phyloP scores from a whole-genome alignment of 1,140 invertebrate genomes.

The Caerostris darwini region DNA sequence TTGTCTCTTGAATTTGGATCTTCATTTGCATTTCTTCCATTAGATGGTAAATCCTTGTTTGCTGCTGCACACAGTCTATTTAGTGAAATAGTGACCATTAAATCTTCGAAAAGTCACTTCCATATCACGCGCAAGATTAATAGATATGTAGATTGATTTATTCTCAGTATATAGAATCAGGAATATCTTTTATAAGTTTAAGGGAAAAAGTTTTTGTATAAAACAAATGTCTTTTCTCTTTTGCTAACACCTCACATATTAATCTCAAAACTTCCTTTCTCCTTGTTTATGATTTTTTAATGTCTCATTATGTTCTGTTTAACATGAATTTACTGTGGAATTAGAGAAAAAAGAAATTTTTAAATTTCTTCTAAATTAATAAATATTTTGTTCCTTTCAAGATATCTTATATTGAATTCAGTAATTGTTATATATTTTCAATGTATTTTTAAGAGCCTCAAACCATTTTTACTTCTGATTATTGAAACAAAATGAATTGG shows the following conservation, averaged over 20 bases:
- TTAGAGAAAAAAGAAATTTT: background rate
- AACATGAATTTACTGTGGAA: background rate
- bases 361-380: background rate
- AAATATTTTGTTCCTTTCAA: too few relatives aligned
- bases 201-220: background rate
- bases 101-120: background rate
- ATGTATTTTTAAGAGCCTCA: too few relatives aligned
- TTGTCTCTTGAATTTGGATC: constrained; percentile 9
- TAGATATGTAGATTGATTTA: background rate
- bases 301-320: constrained; percentile 8
- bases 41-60: constrained; percentile 55
- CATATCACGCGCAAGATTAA: background rate
- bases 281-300: background rate
- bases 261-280: background rate
- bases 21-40: constrained; percentile 47
- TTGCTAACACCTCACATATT: constrained; percentile 23
- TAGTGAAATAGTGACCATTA: background rate
- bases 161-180: background rate
- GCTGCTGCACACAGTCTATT: constrained; percentile 17
- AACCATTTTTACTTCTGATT: too few relatives aligned
- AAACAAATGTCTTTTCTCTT: background rate
- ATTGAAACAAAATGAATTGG: too few relatives aligned
- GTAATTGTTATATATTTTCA: too few relatives aligned
- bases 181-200: background rate
- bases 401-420: too few relatives aligned